A percentile compares a stretch with the other conserved stretches of the same genome.
Evolutionary conservation across 2,113 vertebrate genomes (phyloP).

Genomic region (Microcebus griseorufus): DNA sequence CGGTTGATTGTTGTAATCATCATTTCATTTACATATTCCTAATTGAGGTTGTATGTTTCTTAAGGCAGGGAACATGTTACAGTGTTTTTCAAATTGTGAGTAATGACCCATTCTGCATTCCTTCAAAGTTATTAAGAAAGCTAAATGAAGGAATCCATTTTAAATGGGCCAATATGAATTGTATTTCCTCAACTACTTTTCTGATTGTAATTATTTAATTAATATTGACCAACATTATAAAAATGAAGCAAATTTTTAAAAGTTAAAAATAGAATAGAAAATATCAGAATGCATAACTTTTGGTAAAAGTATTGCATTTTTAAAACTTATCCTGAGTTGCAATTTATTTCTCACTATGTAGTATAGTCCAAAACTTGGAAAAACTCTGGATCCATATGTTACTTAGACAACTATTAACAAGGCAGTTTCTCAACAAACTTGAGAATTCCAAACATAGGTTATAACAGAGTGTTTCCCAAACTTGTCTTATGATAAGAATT

Average conservation of each 20-base stretch:
- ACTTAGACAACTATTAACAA: neutral
- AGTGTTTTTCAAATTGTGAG: constrained; percentile 1
- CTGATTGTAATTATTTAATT: neutral
- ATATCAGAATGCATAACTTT: neutral
- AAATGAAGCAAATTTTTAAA: neutral
- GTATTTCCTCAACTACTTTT: neutral
- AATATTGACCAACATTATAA: neutral
- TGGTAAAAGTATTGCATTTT: constrained; percentile 7
- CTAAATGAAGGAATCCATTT: constrained; percentile 11
- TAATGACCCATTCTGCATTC: neutral
- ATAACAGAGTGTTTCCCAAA: neutral
- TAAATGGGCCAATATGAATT: constrained; percentile 8
- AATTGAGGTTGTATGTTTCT: constrained; percentile 20
- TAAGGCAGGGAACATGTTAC: constrained; percentile 28
- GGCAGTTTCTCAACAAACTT: neutral
- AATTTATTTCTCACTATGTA: neutral
- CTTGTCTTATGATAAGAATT: neutral
- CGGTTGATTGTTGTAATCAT: neutral
- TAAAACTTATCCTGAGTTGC: neutral
- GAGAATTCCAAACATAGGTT: neutral
- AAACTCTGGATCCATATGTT: neutral
- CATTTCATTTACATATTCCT: constrained; percentile 31
- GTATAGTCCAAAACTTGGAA: neutral
- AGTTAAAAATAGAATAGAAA: neutral
- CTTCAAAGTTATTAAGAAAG: constrained; percentile 23